Evolutionary conservation across 2,113 vertebrate species (phyloP).

Genomic region (Psettodes erumei): DNA sequence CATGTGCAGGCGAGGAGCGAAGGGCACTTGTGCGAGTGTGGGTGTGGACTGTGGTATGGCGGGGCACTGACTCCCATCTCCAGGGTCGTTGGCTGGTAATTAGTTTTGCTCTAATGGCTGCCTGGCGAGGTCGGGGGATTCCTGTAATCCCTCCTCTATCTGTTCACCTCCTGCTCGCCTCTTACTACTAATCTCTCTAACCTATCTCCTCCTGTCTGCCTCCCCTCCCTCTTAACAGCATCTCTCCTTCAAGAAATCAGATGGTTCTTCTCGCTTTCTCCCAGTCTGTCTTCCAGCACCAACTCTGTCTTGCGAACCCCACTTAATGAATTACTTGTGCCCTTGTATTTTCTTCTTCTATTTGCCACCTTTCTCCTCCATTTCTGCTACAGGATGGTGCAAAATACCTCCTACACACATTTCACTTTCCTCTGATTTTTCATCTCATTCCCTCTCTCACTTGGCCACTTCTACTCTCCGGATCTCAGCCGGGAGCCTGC

Average conservation of each 20-base stretch:
- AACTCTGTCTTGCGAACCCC: slow-evolving; percentile 20
- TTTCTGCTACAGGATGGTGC: slow-evolving; percentile 18
- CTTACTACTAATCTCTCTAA: slow-evolving; percentile 79
- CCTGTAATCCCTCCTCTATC: slow-evolving; percentile 82
- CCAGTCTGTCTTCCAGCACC: not conserved
- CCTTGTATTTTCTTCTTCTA: slow-evolving; percentile 1
- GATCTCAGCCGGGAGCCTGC: slow-evolving; percentile 57
- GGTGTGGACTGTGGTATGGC: slow-evolving; percentile 47
- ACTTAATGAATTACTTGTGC: slow-evolving; percentile 6
- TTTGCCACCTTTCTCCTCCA: slow-evolving; percentile 9
- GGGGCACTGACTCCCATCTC: slow-evolving; percentile 70
- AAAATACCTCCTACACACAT: slow-evolving; percentile 42
- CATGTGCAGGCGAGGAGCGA: slow-evolving; percentile 6
- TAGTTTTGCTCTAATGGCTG: slow-evolving; percentile 82
- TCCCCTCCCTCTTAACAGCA: slow-evolving; percentile 44
- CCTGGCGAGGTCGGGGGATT: slow-evolving; percentile 78
- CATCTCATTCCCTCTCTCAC: slow-evolving; percentile 18
- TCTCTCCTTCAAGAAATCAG: slow-evolving; percentile 63
- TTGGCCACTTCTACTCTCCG: slow-evolving; percentile 11
- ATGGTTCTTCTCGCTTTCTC: slow-evolving; percentile 21
- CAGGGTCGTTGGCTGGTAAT: slow-evolving; percentile 77
- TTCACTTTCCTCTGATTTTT: slow-evolving; percentile 27
- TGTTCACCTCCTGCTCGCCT: slow-evolving; percentile 75
- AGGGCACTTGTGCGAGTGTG: slow-evolving; percentile 43
- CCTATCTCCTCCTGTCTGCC: slow-evolving; percentile 72